These are phyloP conservation scores for Oncorhynchus gorbuscha DNA, from an alignment of 2,113 vertebrate species.

Conservation along the genomic window DNA sequence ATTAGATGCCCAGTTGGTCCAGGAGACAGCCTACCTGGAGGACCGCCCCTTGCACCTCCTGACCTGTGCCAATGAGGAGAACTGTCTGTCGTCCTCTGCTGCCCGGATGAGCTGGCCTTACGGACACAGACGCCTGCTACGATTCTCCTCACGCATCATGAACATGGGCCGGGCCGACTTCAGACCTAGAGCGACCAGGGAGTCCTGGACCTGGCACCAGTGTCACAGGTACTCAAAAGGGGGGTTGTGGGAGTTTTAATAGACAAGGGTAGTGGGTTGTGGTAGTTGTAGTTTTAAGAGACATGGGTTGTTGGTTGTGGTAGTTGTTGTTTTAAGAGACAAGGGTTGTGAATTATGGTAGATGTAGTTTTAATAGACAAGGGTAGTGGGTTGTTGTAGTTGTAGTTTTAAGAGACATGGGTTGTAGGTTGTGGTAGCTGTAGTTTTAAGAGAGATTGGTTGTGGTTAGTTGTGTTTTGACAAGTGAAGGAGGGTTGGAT, in stretches of 20 bases:
- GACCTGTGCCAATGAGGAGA: slow-evolving; percentile 92
- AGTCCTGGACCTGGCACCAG: slow-evolving; percentile 96
- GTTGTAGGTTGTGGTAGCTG: too few species aligned
- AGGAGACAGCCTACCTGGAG: slow-evolving; percentile 93
- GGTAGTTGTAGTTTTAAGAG: too few species aligned
- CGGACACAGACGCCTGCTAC: slow-evolving; percentile 89
- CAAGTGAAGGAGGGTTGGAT: too few species aligned
- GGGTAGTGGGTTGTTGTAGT: too few species aligned
- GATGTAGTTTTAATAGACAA: too few species aligned
- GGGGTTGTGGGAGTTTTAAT: neutral
- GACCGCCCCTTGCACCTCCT: slow-evolving; percentile 90
- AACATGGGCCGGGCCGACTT: slow-evolving; percentile 93
- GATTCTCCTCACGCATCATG: slow-evolving; percentile 95
- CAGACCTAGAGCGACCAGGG: slow-evolving; percentile 81
- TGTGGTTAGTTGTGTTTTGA: too few species aligned
- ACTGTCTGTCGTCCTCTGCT: slow-evolving; percentile 89
- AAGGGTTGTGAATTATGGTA: too few species aligned
- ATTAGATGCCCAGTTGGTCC: slow-evolving; percentile 87
- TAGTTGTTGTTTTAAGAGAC: too few species aligned
- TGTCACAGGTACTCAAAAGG: slow-evolving; percentile 86
- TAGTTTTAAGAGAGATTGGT: too few species aligned
- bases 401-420: too few species aligned
- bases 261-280: too few species aligned
- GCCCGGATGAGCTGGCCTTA: slow-evolving; percentile 91
- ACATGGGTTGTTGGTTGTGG: too few species aligned